Evolutionary conservation across 2,797 vertebrate genomes (phyloP).

Genomic region (Discoglossus pictus): DNA sequence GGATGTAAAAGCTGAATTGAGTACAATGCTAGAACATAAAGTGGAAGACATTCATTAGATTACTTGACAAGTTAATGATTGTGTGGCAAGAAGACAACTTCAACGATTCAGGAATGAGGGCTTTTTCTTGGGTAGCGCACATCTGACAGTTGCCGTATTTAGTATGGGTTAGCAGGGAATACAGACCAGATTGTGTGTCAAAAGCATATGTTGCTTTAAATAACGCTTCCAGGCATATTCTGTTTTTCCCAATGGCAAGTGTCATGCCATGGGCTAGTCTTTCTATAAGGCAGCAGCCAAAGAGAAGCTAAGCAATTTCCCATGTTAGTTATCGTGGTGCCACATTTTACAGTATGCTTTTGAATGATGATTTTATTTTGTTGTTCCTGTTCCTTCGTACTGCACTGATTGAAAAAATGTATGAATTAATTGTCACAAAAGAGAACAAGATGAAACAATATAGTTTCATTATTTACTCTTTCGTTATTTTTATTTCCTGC

Average conservation of each 20-base stretch:
- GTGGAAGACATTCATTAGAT: conserved; percentile 2
- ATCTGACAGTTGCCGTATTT: conserved; percentile 41
- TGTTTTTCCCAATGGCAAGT: conserved; percentile 38
- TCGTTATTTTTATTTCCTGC: too few relatives aligned
- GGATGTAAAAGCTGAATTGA: too few relatives aligned
- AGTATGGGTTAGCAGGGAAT: conserved; percentile 38
- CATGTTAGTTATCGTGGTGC: conserved; percentile 14
- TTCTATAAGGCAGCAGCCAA: conserved; percentile 16
- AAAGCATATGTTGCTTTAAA: conserved; percentile 47
- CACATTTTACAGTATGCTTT: too few relatives aligned
- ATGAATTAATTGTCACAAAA: too few relatives aligned
- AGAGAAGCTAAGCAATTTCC: conserved; percentile 12
- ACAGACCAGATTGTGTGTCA: conserved; percentile 46
- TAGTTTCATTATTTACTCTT: too few relatives aligned
- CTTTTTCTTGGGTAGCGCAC: conserved; percentile 11
- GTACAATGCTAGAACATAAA: too few relatives aligned
- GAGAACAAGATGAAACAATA: too few relatives aligned
- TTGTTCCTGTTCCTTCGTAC: too few relatives aligned
- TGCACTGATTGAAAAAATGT: too few relatives aligned
- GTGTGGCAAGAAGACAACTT: conserved; percentile 26
- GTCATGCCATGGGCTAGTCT: conserved; percentile 43
- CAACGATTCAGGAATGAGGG: conserved; percentile 14
- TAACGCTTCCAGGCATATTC: conserved; percentile 38
- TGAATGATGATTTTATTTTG: too few relatives aligned
- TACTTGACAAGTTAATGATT: conserved; percentile 10